Conservation (phyloP, 2,888 invertebrate species). For the Listrodromus nycthemerus region DNA sequence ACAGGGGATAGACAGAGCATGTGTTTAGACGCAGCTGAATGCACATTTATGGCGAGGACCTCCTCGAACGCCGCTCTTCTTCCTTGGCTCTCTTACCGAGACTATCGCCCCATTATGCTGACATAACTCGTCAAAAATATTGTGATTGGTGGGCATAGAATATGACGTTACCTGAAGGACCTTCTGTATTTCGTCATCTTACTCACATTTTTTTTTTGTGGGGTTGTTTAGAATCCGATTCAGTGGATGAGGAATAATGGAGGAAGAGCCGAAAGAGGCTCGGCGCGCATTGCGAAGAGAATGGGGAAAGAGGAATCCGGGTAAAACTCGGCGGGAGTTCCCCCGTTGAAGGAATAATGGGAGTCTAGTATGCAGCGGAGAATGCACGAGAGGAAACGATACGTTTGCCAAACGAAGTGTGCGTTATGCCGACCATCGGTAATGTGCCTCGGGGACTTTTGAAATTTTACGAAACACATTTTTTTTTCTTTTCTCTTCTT, state of each 20-base stretch:
- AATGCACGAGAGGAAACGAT: conserved; percentile 67
- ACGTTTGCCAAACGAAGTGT: conserved; percentile 71
- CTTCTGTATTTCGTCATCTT: conserved; percentile 16
- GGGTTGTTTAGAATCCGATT: conserved; percentile 35
- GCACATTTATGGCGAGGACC: conserved; percentile 75
- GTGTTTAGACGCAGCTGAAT: conserved; percentile 79
- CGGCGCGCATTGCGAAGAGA: conserved; percentile 48
- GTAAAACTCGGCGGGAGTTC: conserved; percentile 63
- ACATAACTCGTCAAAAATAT: conserved; percentile 84
- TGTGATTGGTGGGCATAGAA: conserved; percentile 82
- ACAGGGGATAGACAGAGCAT: conserved; percentile 72
- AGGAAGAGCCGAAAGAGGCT: conserved; percentile 51
- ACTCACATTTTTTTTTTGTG: neutral
- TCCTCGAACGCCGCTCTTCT: conserved; percentile 51
- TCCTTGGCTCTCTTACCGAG: conserved; percentile 45
- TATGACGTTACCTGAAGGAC: conserved; percentile 81
- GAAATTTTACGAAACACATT: conserved; percentile 44
- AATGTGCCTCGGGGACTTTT: conserved; percentile 52
- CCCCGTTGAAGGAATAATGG: conserved; percentile 58
- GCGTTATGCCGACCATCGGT: conserved; percentile 47
- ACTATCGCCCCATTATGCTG: conserved; percentile 77
- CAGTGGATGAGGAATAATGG: conserved; percentile 55
- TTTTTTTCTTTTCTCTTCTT: conserved; percentile 38
- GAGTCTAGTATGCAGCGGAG: conserved; percentile 32
- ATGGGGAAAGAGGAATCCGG: conserved; percentile 55